Evolutionary conservation across 2,113 vertebrate species (phyloP).

Genomic region (Micromys minutus): DNA sequence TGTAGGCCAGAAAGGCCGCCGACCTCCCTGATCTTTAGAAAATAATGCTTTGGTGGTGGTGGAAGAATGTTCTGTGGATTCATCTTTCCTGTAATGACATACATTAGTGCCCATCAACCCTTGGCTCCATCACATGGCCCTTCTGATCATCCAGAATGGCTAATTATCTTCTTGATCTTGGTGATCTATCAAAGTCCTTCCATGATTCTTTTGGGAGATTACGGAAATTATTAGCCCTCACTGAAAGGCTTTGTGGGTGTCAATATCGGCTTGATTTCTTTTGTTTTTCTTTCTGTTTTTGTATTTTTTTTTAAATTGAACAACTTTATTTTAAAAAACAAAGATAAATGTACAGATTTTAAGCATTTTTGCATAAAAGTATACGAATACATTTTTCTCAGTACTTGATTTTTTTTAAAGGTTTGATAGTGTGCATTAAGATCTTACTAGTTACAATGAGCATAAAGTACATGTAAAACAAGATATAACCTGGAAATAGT

Average conservation of each 20-base stretch:
- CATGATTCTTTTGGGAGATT: not conserved
- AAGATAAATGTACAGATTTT: too few relatives aligned
- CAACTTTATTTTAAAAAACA: too few relatives aligned
- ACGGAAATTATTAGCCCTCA: not conserved
- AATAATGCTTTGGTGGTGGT: not conserved
- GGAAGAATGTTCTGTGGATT: not conserved
- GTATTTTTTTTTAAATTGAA: too few relatives aligned
- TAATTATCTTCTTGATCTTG: slow-evolving; percentile 30
- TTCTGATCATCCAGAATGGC: not conserved
- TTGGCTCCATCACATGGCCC: not conserved
- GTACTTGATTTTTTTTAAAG: too few relatives aligned
- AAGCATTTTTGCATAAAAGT: too few relatives aligned
- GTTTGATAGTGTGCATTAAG: too few relatives aligned
- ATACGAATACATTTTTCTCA: too few relatives aligned
- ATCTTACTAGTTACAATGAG: too few relatives aligned
- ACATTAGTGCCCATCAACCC: not conserved
- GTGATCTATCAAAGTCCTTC: not conserved
- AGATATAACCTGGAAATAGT: too few relatives aligned
- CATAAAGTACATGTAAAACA: too few relatives aligned
- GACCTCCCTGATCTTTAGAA: slow-evolving; percentile 16
- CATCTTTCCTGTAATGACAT: not conserved
- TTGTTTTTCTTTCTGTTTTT: too few relatives aligned
- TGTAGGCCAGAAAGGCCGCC: not conserved
- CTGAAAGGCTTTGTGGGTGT: not conserved
- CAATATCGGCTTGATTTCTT: not conserved